Conservation (phyloP, 23 tunicate genomes). For the Clavelina lepadiformis region DNA sequence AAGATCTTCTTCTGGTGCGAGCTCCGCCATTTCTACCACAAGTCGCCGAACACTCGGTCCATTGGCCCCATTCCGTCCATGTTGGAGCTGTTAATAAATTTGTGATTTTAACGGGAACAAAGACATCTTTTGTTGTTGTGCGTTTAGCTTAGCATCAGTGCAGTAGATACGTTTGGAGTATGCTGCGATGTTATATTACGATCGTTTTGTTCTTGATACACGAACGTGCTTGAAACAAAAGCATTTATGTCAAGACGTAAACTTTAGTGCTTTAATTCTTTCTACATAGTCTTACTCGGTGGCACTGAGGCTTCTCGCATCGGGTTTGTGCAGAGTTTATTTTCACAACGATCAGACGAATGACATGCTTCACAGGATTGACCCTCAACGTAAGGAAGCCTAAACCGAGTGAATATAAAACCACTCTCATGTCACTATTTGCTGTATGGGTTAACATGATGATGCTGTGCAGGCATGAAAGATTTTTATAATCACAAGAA, state of each 20-base stretch:
- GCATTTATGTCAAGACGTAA: background rate
- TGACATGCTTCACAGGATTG: constrained; percentile 11
- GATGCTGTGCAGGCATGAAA: background rate
- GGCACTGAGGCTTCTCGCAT: constrained; percentile 12
- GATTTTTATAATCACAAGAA: background rate
- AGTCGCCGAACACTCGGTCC: constrained; percentile 4
- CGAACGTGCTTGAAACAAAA: background rate
- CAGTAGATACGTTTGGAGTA: no score
- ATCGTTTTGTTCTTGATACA: no score
- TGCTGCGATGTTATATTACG: no score
- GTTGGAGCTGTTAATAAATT: no score
- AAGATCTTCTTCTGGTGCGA: background rate
- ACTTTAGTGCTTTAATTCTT: no score
- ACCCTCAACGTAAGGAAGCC: constrained; percentile 11
- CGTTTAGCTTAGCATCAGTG: no score
- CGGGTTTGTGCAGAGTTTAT: constrained; percentile 39
- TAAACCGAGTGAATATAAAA: background rate
- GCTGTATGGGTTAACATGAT: background rate
- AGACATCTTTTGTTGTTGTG: no score
- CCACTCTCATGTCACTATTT: background rate
- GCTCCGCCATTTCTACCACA: constrained; percentile 3
- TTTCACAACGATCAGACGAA: constrained; percentile 22
- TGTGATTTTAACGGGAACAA: no score
- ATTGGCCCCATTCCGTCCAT: constrained; percentile 7
- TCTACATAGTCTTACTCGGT: constrained; percentile 4